Conservation (phyloP, 2,113 vertebrate species). For the Promerops cafer region DNA sequence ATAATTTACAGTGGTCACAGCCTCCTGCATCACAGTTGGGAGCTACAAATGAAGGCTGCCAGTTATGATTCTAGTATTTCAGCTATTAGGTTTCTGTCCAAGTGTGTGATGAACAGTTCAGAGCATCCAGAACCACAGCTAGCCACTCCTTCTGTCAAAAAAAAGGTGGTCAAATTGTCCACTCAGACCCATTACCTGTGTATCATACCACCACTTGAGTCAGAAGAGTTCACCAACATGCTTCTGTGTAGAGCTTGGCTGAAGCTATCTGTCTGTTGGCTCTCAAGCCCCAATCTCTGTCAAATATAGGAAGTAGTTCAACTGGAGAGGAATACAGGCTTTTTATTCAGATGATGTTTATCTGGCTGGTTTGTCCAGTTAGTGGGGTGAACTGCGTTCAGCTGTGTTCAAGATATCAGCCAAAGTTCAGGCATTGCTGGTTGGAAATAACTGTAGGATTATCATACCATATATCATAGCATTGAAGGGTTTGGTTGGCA, state of each 20-base stretch:
- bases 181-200: no score
- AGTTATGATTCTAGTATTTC: fast-evolving
- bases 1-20: neutral
- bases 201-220: no score
- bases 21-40: neutral
- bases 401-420: neutral
- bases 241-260: neutral
- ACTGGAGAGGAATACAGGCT: neutral
- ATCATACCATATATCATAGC: neutral
- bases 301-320: no score
- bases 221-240: neutral
- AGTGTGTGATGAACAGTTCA: neutral
- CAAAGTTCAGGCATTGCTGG: neutral
- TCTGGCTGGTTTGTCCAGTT: neutral
- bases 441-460: neutral
- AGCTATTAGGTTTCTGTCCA: neutral
- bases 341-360: neutral
- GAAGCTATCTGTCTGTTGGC: neutral
- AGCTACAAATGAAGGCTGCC: neutral
- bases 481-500: neutral
- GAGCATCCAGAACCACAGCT: neutral
- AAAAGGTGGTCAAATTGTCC: neutral
- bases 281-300: neutral
- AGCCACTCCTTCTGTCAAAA: no score
- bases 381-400: neutral